Evolutionary conservation across 2,113 vertebrate species (phyloP), one percentile per base, ranked within the genome.

Genomic region (Origma solitaria): DNA sequence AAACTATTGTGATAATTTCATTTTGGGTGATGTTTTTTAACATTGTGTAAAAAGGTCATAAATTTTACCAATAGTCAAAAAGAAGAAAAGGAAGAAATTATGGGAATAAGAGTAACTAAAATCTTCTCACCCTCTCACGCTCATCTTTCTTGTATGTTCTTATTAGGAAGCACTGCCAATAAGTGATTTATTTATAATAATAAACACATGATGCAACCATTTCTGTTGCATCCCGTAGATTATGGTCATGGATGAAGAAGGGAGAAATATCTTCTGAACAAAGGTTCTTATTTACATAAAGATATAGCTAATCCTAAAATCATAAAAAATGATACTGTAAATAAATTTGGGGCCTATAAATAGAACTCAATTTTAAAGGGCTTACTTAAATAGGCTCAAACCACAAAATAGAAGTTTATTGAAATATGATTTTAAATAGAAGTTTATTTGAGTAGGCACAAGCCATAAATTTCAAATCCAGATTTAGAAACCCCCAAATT

Each of bases 401-500:
- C 94, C 93, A 95, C 96, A 96, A 95, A 96, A 93, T 47, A 95
- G 68, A 86, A 88, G 93, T 94, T 94, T 91, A 90, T 95, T 97
- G 87, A 92, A 93, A 73, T 56, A 88, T n/a, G 28, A 38, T 51
- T 96, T 96, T 96, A 96, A 95, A 90, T 83, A 93, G 82, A 93
- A 93, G 90, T 88, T 88, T 96, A 77, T 96, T 96, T 96, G 76
- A 88, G 72, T 71, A 94, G 25, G 61, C 93, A 78, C 40, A 96
- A 92, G 44, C 88, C 88, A 94, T 87, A 94, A 1, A 83, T 83
- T 95, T 96, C 40, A 93, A 93, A 78, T 60, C 76, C 80, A 93
- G 49, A 90, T 96, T 96, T 96, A 96, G 95, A 93, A 96, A 86
- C 25, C 76, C 69, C 72, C 56, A 90, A 64, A 94, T 90, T 95